phyloP scores from a whole-genome alignment of 2,113 vertebrate species.

The Scalopus aquaticus region DNA sequence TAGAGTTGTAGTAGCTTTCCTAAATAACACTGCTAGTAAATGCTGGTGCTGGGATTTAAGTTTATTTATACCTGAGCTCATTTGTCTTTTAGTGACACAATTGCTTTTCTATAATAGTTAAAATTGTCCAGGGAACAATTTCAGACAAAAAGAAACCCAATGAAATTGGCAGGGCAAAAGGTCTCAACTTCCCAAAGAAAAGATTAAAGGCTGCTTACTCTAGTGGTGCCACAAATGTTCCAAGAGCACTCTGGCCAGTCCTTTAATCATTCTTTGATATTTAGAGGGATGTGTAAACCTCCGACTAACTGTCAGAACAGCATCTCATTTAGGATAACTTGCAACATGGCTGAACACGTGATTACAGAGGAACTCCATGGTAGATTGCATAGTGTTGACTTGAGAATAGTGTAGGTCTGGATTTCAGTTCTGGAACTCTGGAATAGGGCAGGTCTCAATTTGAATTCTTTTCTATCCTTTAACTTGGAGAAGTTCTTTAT shows the following conservation, averaged over 20 bases:
- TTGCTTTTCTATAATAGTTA: not conserved
- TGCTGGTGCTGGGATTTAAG: not conserved
- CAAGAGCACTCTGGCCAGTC: not conserved
- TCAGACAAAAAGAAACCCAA: not conserved
- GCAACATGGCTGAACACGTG: not conserved
- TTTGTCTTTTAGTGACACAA: not conserved
- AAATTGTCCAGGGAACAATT: not conserved
- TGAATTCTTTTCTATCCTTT: not conserved
- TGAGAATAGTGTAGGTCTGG: not conserved
- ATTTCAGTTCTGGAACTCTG: not conserved
- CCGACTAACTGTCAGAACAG: not conserved
- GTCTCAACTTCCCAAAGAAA: not conserved
- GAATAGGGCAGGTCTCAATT: not conserved
- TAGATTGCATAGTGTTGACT: not conserved
- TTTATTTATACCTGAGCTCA: not conserved
- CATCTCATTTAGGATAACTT: not conserved
- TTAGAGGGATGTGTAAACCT: not conserved
- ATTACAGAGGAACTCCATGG: not conserved
- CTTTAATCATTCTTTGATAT: not conserved
- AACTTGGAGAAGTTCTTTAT: not conserved
- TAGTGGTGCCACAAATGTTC: not conserved
- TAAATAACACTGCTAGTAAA: not conserved
- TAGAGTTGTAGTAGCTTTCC: not conserved
- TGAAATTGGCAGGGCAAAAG: not conserved
- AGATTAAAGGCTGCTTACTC: not conserved